Conservation (phyloP, 1,140 invertebrate species). For the Cydia strobilella region DNA sequence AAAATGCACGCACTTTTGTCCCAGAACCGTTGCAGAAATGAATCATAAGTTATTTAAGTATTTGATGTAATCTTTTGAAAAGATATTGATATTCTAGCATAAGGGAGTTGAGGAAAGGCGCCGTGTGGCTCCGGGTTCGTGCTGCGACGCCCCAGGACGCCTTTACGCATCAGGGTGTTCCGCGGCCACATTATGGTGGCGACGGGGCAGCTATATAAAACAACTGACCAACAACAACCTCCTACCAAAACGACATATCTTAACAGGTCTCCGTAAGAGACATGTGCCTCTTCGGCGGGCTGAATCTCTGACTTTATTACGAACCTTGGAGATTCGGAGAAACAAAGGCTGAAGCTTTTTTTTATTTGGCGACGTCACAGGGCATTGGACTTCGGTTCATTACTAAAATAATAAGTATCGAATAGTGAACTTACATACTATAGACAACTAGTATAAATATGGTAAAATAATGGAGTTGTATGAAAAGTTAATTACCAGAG, state of each 20-base stretch:
- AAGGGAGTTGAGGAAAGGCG: constrained; percentile 43
- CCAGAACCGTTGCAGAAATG: constrained; percentile 11
- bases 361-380: neutral
- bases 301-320: neutral
- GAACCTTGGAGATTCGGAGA: constrained; percentile 13
- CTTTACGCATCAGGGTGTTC: constrained; percentile 58
- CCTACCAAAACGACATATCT: constrained; percentile 16
- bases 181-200: constrained; percentile 59
- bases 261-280: neutral
- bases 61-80: constrained; percentile 36
- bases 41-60: constrained; percentile 27
- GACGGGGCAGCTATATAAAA: constrained; percentile 62
- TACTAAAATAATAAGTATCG: neutral
- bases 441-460: neutral
- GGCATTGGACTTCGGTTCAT: neutral
- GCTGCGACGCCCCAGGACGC: constrained; percentile 60
- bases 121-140: constrained; percentile 61
- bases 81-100: constrained; percentile 34
- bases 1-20: neutral
- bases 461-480: too few species aligned
- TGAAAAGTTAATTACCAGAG: too few species aligned
- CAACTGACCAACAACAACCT: constrained; percentile 21
- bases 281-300: neutral
- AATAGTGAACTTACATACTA: neutral
- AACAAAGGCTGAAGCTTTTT: neutral